Evolutionary conservation across 2,797 vertebrate species (phyloP), one percentile per base, ranked within the genome.

Genomic region (Lagocephalus sceleratus): DNA sequence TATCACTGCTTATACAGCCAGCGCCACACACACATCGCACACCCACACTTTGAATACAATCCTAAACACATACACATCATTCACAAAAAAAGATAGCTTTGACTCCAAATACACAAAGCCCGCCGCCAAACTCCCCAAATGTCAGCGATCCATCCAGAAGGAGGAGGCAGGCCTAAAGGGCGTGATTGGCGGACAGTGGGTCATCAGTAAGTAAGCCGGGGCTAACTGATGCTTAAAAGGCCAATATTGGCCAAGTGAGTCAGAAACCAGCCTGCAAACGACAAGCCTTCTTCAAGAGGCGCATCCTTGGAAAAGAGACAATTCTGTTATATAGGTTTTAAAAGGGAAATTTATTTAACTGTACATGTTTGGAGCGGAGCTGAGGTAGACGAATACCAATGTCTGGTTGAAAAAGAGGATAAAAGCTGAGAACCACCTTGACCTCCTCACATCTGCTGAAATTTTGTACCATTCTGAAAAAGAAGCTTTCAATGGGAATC

Each of bases 1-100:
- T 90, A 92, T 92, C 90, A 87, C 81, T 85, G 87, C 89, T 90
- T 89, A 85, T 80, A 88, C 88, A 90, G 85, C 74, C 63, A 63
- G 57, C 53, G 51, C 47, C 69, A 20, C 71, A 80, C 68, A 76
- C 68, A 73, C 63, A 73, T 55, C 60, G 57, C 52, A 56, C 35
- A 71, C 58, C 67, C 72, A 58, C 51, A 67, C 55, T 48, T 66
- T 72, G 75, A 78, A 75, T 46, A 66, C 67, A 66, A 69, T 52
- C 68, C 64, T 75, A 70, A 74, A 73, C 41, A 55, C 60, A 42
- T 10, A 72, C 53, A 53, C 38, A 63, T 23, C 76, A 77, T 79
- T 79, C 76, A 84, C 63, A 68, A 73, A 75, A 73, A 74, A 83
- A 70, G 60, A 78, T 74, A 75, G 68, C 69, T 71, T 78, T 78